A percentile compares a stretch with the other conserved stretches of the same genome.
Conservation (phyloP, 2,797 vertebrate genomes). For the Poecilia picta region DNA sequence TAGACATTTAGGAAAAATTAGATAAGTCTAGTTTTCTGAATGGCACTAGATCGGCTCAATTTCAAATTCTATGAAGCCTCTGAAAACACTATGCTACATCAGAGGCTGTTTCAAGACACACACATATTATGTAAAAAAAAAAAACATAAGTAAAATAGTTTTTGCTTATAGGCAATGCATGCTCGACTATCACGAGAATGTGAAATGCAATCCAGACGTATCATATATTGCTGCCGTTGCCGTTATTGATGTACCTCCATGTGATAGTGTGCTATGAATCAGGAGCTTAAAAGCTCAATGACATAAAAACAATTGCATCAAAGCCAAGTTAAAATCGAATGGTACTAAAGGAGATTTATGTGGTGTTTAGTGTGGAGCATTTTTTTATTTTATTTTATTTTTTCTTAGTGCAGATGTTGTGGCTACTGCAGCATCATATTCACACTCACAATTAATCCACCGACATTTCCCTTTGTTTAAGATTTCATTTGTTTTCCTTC, state of each 20-base stretch:
- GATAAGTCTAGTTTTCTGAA: neutral
- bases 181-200: neutral
- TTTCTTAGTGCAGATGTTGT: neutral
- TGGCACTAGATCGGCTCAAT: too few species aligned
- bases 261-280: conserved; percentile 1
- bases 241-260: neutral
- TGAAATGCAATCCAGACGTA: neutral
- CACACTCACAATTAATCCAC: conserved; percentile 2
- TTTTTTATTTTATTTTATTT: neutral
- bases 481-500: conserved; percentile 9
- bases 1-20: neutral
- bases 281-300: conserved; percentile 3
- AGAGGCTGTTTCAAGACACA: neutral
- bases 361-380: neutral
- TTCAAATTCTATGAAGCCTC: too few species aligned
- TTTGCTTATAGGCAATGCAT: neutral
- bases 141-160: neutral
- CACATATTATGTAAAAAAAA: neutral
- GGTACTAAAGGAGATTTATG: neutral
- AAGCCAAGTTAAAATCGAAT: conserved; percentile 4
- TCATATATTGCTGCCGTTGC: conserved; percentile 2
- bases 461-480: neutral
- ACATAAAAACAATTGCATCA: conserved; percentile 10
- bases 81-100: too few species aligned
- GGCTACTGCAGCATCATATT: neutral